These are phyloP conservation scores for Ceramica pisi DNA, from an alignment of 2,888 invertebrate species.

Conservation along the genomic window DNA sequence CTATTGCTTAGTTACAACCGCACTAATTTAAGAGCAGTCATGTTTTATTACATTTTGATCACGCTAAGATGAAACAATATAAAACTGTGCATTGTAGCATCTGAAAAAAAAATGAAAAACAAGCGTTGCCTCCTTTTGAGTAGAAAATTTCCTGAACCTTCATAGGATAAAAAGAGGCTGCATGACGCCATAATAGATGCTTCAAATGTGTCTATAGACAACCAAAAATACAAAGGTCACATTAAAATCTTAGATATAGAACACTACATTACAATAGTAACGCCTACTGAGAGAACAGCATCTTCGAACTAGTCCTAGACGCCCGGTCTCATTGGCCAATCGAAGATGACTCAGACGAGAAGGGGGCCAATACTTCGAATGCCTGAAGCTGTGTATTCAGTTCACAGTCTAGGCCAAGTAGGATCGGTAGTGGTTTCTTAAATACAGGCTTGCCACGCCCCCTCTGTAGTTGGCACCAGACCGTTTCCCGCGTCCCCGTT, in stretches of 20 bases:
- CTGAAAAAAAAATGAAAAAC: too few relatives aligned
- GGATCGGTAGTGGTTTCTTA: conserved; percentile 49
- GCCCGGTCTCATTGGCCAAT: conserved; percentile 12
- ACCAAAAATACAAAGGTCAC: neutral
- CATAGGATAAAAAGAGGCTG: neutral
- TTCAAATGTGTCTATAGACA: neutral
- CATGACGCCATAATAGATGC: neutral
- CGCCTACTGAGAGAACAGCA: neutral
- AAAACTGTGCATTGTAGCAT: neutral
- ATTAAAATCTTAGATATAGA: neutral
- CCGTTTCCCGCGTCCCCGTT: conserved; percentile 51
- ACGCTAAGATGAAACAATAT: neutral
- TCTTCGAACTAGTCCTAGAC: conserved; percentile 7
- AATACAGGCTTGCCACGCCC: conserved; percentile 58
- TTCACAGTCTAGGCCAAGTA: conserved; percentile 24
- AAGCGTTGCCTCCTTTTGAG: neutral
- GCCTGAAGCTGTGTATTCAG: conserved; percentile 60
- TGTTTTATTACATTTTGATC: neutral
- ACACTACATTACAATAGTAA: neutral
- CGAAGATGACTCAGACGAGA: conserved; percentile 27
- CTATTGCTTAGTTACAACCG: neutral
- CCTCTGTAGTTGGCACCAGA: conserved; percentile 62
- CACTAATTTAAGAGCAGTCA: neutral
- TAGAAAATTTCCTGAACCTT: conserved; percentile 4
- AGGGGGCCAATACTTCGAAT: conserved; percentile 33